Conservation (phyloP, 2,113 vertebrate species). For the Lycocorax pyrrhopterus region DNA sequence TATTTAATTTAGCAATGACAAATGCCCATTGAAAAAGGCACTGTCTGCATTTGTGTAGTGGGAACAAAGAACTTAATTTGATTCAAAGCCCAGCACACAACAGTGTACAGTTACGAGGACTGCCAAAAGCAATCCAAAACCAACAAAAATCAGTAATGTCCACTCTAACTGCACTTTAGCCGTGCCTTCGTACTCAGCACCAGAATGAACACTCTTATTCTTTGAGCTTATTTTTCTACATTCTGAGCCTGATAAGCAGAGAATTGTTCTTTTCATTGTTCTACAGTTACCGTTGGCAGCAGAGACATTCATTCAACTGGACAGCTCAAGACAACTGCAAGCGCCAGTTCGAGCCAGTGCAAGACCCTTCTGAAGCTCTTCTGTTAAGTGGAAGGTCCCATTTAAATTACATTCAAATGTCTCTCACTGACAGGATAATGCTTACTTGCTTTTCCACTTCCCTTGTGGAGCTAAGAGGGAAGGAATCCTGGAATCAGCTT, state of each 20-base stretch:
- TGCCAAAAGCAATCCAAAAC: slow-evolving; percentile 38
- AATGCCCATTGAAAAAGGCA: neutral
- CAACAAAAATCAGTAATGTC: slow-evolving; percentile 25
- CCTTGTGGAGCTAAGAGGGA: neutral
- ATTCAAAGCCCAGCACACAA: neutral
- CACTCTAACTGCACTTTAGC: slow-evolving; percentile 40
- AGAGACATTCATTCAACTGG: neutral
- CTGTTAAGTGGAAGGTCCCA: neutral
- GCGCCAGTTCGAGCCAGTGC: neutral
- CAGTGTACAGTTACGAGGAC: neutral
- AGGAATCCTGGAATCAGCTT: neutral
- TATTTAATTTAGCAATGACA: slow-evolving; percentile 25
- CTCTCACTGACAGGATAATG: neutral
- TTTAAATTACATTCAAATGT: neutral
- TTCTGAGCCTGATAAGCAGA: neutral
- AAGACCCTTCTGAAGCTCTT: slow-evolving; percentile 39
- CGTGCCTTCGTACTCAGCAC: neutral
- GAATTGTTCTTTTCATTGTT: slow-evolving; percentile 26
- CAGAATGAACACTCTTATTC: slow-evolving; percentile 9
- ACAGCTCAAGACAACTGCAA: neutral
- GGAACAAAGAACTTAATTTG: slow-evolving; percentile 19
- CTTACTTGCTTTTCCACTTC: slow-evolving; percentile 14
- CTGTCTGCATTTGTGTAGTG: neutral
- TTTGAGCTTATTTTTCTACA: slow-evolving; percentile 18
- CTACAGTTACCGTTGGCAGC: neutral